These are phyloP conservation scores for Drosophila dunni DNA, from an alignment of 1,140 invertebrate genomes.

Conservation along the genomic window DNA sequence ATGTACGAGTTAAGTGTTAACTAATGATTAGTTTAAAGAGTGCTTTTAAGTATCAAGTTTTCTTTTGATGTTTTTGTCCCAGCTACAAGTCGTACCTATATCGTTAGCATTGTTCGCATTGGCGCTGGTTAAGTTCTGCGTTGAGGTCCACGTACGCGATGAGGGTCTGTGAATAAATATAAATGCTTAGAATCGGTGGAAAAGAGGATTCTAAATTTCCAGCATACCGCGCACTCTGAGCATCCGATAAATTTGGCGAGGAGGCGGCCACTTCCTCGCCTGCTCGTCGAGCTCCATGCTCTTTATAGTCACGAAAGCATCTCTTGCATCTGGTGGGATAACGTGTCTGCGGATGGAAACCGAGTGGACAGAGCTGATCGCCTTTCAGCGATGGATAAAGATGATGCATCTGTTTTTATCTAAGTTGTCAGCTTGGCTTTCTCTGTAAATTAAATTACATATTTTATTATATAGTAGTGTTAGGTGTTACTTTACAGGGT, in stretches of 20 bases:
- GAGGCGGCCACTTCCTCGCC: slow-evolving; percentile 90
- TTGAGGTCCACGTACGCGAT: slow-evolving; percentile 86
- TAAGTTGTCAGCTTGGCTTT: slow-evolving; percentile 71
- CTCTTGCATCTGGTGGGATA: slow-evolving; percentile 96
- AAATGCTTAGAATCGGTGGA: background rate
- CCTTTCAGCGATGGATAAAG: slow-evolving; percentile 92
- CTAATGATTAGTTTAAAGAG: background rate
- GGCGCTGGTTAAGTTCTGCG: slow-evolving; percentile 85
- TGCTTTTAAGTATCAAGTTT: too few species aligned
- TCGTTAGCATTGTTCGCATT: slow-evolving; percentile 72
- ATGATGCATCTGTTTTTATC: slow-evolving; percentile 89
- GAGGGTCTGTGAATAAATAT: slow-evolving; percentile 54
- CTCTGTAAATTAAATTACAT: slow-evolving; percentile 35
- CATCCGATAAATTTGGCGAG: slow-evolving; percentile 90
- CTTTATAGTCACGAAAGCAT: slow-evolving; percentile 97
- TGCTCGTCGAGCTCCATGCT: slow-evolving; percentile 91
- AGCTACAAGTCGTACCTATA: slow-evolving; percentile 68
- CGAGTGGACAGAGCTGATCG: slow-evolving; percentile 94
- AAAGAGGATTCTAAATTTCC: background rate
- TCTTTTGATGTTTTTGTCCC: background rate
- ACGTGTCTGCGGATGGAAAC: slow-evolving; percentile 96
- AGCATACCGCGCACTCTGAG: slow-evolving; percentile 86
- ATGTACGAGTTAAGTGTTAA: slow-evolving; percentile 22
- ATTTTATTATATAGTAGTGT: background rate
- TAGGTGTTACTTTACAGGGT: slow-evolving; percentile 22